A percentile compares a stretch with the other conserved stretches of the same genome.
These are phyloP conservation scores for Acipenser oxyrinchus DNA, from an alignment of 2,797 vertebrate species.

Conservation along the genomic window DNA sequence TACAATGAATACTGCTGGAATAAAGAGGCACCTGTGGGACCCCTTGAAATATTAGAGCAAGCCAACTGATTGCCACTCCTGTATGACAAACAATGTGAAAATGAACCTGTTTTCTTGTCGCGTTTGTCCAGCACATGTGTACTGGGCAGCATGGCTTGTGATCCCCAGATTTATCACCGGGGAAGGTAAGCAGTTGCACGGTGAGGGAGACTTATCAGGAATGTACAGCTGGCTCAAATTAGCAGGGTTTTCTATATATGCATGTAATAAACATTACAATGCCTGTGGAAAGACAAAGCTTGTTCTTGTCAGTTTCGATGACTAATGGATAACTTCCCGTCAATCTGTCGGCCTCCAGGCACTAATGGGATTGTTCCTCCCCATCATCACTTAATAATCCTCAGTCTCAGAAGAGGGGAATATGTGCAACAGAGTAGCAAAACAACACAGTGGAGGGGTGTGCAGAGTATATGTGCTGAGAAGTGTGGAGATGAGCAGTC, in stretches of 20 bases:
- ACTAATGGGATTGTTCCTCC: slow-evolving; percentile 60
- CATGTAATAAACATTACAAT: neutral
- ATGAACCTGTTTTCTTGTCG: no score
- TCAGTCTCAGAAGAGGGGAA: fast-evolving
- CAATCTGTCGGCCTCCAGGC: slow-evolving; percentile 48
- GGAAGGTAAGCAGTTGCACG: neutral
- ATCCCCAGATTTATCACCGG: no score
- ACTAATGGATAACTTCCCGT: slow-evolving; percentile 62
- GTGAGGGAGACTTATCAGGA: slow-evolving; percentile 16
- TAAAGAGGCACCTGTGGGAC: no score
- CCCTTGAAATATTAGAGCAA: no score
- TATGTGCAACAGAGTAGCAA: neutral
- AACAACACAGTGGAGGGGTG: no score
- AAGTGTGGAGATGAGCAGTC: no score
- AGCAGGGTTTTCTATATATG: slow-evolving; percentile 1
- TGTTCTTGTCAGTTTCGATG: slow-evolving; percentile 51
- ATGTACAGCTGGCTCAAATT: slow-evolving; percentile 15
- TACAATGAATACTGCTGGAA: no score
- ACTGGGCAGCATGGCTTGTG: no score
- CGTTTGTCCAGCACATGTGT: no score
- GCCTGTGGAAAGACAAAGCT: slow-evolving; percentile 28
- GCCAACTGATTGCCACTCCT: no score
- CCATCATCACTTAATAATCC: slow-evolving; percentile 38
- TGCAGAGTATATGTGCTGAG: no score
- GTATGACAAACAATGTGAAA: no score